These are phyloP conservation scores for Gallinago solitaria DNA, from an alignment of 2,797 vertebrate species.

Conservation along the genomic window DNA sequence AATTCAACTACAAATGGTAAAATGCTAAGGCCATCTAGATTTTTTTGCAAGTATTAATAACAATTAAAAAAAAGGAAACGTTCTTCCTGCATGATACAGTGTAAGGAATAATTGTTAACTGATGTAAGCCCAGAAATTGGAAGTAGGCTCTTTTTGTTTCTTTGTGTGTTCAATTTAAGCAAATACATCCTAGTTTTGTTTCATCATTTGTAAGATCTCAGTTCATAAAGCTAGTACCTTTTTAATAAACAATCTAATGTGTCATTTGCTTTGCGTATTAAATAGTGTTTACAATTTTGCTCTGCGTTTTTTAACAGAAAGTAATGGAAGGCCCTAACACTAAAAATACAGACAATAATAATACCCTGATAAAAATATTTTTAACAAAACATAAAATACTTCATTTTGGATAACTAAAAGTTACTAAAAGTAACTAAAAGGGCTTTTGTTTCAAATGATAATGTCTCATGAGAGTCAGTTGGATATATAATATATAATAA, in stretches of 20 bases:
- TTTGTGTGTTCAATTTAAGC: background rate
- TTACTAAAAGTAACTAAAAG: background rate
- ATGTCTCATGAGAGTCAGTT: background rate
- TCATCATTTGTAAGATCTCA: background rate
- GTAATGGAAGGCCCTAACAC: background rate
- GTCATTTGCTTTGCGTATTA: background rate
- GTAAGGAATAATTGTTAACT: background rate
- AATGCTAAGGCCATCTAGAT: background rate
- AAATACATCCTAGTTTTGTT: background rate
- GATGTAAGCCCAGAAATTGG: background rate
- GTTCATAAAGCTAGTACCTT: background rate
- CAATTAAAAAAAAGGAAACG: background rate
- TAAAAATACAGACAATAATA: background rate
- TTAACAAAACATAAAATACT: background rate
- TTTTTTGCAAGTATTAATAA: background rate
- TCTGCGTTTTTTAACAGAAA: background rate
- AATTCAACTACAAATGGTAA: background rate
- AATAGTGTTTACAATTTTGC: background rate
- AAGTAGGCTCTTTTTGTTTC: background rate
- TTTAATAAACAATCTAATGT: background rate
- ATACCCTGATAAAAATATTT: background rate
- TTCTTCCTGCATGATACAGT: background rate
- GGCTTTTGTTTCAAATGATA: background rate
- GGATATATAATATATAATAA: background rate
- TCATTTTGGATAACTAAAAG: background rate